These are phyloP conservation scores for Leptinotarsa undecemlineata DNA, from an alignment of 1,140 invertebrate species.

Conservation along the genomic window DNA sequence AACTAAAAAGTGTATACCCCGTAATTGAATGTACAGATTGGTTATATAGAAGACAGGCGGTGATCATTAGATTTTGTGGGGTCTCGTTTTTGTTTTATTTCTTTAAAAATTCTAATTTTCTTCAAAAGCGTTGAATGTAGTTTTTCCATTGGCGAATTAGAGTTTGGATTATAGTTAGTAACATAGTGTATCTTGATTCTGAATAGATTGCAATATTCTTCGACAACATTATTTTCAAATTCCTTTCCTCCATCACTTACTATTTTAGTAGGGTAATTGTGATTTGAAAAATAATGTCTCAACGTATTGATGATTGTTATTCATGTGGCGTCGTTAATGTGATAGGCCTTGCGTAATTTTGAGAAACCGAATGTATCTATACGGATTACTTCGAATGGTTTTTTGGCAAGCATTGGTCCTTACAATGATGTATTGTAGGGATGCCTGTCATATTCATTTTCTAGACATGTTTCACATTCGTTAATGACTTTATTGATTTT, in stretches of 20 bases:
- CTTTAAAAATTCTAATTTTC: background rate
- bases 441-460: background rate
- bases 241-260: background rate
- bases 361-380: no score
- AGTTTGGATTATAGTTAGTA: background rate
- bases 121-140: background rate
- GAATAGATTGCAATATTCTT: background rate
- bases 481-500: slow-evolving; percentile 1
- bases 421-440: background rate
- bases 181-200: background rate
- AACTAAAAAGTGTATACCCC: background rate
- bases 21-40: background rate
- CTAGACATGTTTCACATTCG: background rate
- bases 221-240: background rate
- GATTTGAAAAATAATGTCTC: background rate
- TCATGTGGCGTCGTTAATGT: no score
- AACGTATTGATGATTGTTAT: background rate
- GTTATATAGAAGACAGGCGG: background rate
- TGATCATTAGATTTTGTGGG: background rate
- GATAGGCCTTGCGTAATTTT: no score
- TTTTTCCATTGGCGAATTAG: background rate
- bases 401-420: background rate
- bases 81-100: background rate
- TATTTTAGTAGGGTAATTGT: background rate
- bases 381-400: background rate